Base-by-base conservation (phyloP, 2,113 vertebrate genomes). In the Entelurus aequoreus region DNA sequence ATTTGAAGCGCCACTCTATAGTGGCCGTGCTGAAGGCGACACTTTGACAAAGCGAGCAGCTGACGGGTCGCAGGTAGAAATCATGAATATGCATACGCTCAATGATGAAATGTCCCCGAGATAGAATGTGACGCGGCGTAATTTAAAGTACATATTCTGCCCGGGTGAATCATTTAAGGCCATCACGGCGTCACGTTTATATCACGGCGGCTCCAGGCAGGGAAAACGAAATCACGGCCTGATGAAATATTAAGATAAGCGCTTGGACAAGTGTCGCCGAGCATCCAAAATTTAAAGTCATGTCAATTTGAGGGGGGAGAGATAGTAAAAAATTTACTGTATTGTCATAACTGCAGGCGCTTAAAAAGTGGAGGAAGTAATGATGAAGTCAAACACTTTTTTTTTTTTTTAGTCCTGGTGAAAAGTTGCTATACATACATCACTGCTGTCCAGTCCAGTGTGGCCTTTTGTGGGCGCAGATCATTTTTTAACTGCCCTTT, bases 151-250 rank as follows among this genome's bases (percentile, higher is more conserved):
- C 69, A 86, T 75, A 86, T 85, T 93, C 35, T 93, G 89, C 86
- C 92, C 90, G 88, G 89, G 94, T 98, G 91, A 96, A 96, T 97
- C 93, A 94, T 93, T 89, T 83, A 91, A 87, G 87, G 85, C 87
- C 89, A 90, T 91, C 84, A 83, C 88, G 84, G 86, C 89, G 90
- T 91, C 86, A 86, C 80, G 74, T 86, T 88, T 83, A 89, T 88
- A 46, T 46, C 42, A 4, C 10, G 11, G 42, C 12, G 42, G 42
- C 42, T 46, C 42, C 42, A 5, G 42, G 42, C 11, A 46, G 12
- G 4, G 42, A 46, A 75, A 91, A 91, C 91, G 88, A 74, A 81
- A 78, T 75, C 57, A 79, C 42, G 11, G 78, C 42, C 51, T 69
- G 76, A 83, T 86, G 77, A 90, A 80, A 84, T 78, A 86, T 75